phyloP scores from a whole-genome alignment of 2,113 vertebrate species.

The Marmota flaviventris region DNA sequence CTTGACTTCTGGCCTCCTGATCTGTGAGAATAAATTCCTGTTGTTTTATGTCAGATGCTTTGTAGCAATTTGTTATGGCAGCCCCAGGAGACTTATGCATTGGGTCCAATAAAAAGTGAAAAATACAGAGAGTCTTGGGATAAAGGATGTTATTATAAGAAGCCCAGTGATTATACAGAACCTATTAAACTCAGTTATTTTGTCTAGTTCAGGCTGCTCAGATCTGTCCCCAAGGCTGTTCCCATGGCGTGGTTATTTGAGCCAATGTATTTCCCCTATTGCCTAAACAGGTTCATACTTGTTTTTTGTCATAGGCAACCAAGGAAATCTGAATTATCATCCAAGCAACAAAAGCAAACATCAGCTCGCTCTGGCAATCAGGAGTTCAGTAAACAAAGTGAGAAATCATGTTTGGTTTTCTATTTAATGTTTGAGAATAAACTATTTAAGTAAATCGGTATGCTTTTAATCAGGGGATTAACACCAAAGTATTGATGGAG shows the following conservation, averaged over 20 bases:
- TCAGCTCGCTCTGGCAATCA: not conserved
- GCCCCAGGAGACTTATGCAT: not conserved
- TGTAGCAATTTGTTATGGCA: not conserved
- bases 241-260: not conserved
- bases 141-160: not conserved
- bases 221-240: not conserved
- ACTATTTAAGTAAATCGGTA: not conserved
- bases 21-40: not conserved
- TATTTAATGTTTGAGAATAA: not conserved
- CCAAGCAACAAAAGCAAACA: not conserved
- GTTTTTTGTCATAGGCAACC: not conserved
- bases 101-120: not conserved
- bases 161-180: not conserved
- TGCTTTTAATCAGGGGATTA: not conserved
- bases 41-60: not conserved
- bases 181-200: not conserved
- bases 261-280: not conserved
- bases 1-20: not conserved
- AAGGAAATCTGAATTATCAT: not conserved
- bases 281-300: not conserved
- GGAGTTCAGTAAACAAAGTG: not conserved
- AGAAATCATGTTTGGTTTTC: conserved; percentile 15
- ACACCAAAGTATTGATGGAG: not conserved
- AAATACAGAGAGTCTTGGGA: not conserved
- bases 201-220: too few species aligned